Conservation (phyloP, 64 coral and sea anemone species). For the Montipora foliosa region DNA sequence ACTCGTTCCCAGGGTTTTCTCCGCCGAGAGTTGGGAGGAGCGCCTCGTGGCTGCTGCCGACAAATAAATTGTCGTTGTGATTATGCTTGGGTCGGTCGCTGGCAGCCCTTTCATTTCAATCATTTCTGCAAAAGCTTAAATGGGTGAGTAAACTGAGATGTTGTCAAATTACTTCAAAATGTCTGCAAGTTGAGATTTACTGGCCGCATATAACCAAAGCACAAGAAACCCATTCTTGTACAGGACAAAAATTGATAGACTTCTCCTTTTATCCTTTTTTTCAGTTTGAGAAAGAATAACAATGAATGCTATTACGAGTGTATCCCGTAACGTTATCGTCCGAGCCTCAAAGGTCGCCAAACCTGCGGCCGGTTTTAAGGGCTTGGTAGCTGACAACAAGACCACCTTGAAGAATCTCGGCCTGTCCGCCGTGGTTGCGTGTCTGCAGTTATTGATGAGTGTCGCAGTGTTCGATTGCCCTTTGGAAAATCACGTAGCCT, state of each 20-base stretch:
- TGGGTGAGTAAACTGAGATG: no score
- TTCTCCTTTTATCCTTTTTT: background rate
- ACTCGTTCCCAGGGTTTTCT: no score
- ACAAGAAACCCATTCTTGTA: no score
- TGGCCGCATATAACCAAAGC: no score
- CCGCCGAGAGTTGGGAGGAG: no score
- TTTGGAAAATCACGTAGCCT: background rate
- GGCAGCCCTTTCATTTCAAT: no score
- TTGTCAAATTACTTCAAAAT: no score
- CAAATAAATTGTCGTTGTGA: no score
- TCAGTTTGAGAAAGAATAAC: background rate
- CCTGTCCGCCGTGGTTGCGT: background rate
- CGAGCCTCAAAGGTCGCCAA: background rate
- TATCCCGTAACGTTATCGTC: background rate
- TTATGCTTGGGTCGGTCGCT: no score
- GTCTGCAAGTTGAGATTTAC: no score
- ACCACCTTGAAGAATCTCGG: constrained; percentile 22
- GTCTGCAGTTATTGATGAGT: background rate
- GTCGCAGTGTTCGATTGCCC: constrained; percentile 1
- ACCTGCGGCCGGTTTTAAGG: background rate
- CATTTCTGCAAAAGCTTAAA: no score
- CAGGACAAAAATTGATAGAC: background rate
- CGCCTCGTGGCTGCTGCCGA: no score
- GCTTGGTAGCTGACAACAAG: background rate
- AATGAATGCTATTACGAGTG: background rate